Evolutionary conservation across 2,888 invertebrate genomes (phyloP), one percentile per base, ranked within the genome.

Genomic region (Hirudinaria manillensis): DNA sequence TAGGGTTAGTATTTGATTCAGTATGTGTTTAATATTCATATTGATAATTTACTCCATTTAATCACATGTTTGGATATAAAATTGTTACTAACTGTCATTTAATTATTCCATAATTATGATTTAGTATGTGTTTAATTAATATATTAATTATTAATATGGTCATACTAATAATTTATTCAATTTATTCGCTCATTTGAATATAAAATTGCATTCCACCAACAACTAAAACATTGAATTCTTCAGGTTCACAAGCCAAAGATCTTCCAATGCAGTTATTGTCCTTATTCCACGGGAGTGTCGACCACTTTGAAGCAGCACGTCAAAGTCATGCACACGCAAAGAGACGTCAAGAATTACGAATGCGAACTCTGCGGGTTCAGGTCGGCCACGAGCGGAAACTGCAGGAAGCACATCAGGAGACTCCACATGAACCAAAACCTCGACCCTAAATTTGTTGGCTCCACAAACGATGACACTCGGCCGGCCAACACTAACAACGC

Each of bases 361-460:
- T 82, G 82, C 76, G 79, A 80, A 0, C 81, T 82, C 36, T 81
- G 82, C 75, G 78, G 79, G n/a, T 82, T 81, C 76, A 74, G 79
- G 0, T 81, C 81, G 76, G 80, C 81, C 0, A 81, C 81, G 2
- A 80, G 81, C 16, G 82, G 82, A 7, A 82, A 82, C 76, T 81
- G 81, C 29, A 78, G 82, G 2, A 81, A 81, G 77, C 82, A 82
- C 75, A 79, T 80, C 61, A 79, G 78, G 70, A 80, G 80, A 66
- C 80, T 79, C 21, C 82, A 81, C 75, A 80, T 78, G 74, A 80
- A 79, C n/a, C 67, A 76, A 67, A 76, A 76, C 16, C 80, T 82
- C 36, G 80, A 78, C 29, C 72, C 72, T 10, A 72, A 56, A 36
- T 72, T 55, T 34, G 72, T 72, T 16, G 72, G 72, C 21, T 16